Base-by-base conservation (phyloP, 2,797 vertebrate genomes). In the Brachyrhaphis roseni region DNA sequence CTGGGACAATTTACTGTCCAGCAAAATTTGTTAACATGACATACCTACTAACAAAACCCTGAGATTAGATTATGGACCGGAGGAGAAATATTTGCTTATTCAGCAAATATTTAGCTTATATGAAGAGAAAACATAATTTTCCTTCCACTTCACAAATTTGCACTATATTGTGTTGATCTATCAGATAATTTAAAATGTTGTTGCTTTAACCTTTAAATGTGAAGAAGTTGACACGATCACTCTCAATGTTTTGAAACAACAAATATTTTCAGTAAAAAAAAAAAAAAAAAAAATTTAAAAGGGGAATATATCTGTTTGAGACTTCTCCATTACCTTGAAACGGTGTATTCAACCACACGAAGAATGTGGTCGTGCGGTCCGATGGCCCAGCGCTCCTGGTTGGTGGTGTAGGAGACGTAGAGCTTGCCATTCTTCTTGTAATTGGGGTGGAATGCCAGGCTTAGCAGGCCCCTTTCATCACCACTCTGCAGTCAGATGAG, bases 361-460 rank as follows among this genome's bases (percentile, higher is more conserved):
- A 99, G 97, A 96, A 99, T 98, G 96, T 99, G 98, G 95, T 99
- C 98, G 83, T 99, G 98, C 88, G 98, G 98, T 93, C 98, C 98
- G 39, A 98, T 98, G 83, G 98, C 97, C 98, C 98, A 99, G 91
- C 98, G 97, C 87, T 99, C 98, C 94, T 99, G 98, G 97, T 99
- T 99, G 96, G 98, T 99, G 95, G 98, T 99, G 94, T 99, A 99
- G 94, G 98, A 99, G 95, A 99, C 95, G 92, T 99, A 99, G 89
- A 99, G 97, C 96, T 99, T 99, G 96, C 98, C 98, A 96, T 98
- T 99, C 97, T 98, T 98, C 97, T 98, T 98, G 95, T 99, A 99
- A 97, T 97, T 99, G 97, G 98, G 98, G 95, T 99, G 98, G 98
- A 99, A 99, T 98, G 97, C 97, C 96, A 99, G 96, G 96, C 98